Conservation (phyloP, 2,888 invertebrate species). For the Chrysodeixis includens region DNA sequence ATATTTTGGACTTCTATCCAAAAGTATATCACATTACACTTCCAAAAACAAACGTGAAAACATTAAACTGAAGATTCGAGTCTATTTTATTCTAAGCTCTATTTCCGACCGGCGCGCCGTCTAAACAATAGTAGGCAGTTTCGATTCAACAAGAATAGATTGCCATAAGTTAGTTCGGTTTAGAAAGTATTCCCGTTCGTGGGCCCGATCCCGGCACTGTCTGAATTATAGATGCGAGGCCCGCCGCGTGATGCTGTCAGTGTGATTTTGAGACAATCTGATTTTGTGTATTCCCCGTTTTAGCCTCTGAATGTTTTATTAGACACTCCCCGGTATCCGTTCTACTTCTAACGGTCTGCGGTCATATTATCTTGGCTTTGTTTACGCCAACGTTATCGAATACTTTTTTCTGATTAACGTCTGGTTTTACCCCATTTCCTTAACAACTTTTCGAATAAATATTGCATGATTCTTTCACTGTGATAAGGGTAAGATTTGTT, state of each 20-base stretch:
- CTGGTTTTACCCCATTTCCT: conserved; percentile 53
- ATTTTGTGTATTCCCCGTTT: conserved; percentile 87
- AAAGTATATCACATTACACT: not conserved
- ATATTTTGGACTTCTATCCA: too few relatives aligned
- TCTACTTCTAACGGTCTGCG: conserved; percentile 82
- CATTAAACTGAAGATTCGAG: conserved; percentile 47
- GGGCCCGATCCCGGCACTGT: conserved; percentile 62
- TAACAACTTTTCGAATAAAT: conserved; percentile 58
- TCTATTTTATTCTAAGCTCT: conserved; percentile 53
- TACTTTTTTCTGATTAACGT: conserved; percentile 61
- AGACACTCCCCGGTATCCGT: conserved; percentile 70
- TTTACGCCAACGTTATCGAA: conserved; percentile 61
- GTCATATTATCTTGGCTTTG: conserved; percentile 67
- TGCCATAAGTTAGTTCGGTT: conserved; percentile 69
- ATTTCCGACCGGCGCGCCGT: conserved; percentile 44
- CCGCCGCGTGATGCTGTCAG: conserved; percentile 79
- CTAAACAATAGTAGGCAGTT: conserved; percentile 59
- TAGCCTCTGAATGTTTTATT: conserved; percentile 86
- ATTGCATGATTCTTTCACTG: conserved; percentile 58
- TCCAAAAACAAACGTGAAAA: conserved; percentile 25
- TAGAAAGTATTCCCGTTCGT: conserved; percentile 71
- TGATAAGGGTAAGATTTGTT: conserved; percentile 54
- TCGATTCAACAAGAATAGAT: conserved; percentile 73
- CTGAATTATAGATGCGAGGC: conserved; percentile 86
- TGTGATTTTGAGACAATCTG: conserved; percentile 89